Base-by-base conservation (phyloP, 2,797 vertebrate genomes). In the Halcyon badia region DNA sequence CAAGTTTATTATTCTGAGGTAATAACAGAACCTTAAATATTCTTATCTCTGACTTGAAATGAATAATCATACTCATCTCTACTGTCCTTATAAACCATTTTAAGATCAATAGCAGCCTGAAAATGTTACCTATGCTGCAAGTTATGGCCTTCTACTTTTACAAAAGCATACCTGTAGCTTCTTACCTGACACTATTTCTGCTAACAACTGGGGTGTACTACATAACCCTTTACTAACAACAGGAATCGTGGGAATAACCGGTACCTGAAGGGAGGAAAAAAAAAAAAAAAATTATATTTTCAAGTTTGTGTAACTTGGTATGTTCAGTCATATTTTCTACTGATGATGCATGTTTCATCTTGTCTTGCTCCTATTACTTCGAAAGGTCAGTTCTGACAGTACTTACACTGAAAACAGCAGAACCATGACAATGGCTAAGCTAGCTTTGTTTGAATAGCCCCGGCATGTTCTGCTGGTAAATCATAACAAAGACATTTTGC, bases 111-210 rank as follows among this genome's bases (percentile, higher is more conserved):
- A 78, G 18, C 11, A 75, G 24, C 13, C 61, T 57, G 51, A 44
- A 75, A 66, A 30, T 3, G 1, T 9, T 11, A 82, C 8, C 8
- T 57, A 22, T 61, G 39, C 10, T 8, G 0, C 8, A 62, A 46
- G 8, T 26, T 15, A 52, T 2, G 4, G 10, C 26, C 30, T 41
- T 31, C 13, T 22, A 44, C 16, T 69, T 89, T 20, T 9, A 89
- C 30, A 70, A 83, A 82, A 13, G 2, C 2, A 0, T n/a, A 80
- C 5, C 15, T 41, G 39, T 10, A 44, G 54, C 33, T 89, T 82
- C 93, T 98, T 95, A 99, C 99, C 99, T 97, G 99, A 99, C 52
- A 98, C 98, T 26, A 99, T 68, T 60, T 97, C 86, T 80, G 98
- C 94, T 0, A 99, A 97, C 54, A 99, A 81, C 5, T 97, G 84